A percentile compares a stretch with the other conserved stretches of the same genome.
Evolutionary conservation across 2,113 vertebrate genomes (phyloP).

Genomic region (Ameiurus melas): DNA sequence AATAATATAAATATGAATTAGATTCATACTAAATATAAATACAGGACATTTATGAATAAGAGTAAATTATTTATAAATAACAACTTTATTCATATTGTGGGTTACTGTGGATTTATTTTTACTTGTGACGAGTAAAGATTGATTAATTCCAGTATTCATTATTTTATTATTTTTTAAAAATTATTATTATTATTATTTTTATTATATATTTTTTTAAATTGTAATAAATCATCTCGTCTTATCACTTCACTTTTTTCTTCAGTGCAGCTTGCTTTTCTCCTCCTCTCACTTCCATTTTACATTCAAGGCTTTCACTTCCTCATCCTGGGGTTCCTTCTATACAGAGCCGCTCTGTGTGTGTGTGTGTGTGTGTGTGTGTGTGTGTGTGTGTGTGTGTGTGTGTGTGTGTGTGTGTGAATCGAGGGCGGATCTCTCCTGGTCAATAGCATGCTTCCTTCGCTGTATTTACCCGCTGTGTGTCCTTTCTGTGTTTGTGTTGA

Average conservation of each 20-base stretch:
- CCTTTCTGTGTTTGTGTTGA: slow-evolving; percentile 59
- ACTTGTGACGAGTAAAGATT: background rate
- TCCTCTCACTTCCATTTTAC: background rate
- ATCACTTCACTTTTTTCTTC: background rate
- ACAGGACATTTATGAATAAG: background rate
- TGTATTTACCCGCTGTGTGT: slow-evolving; percentile 48
- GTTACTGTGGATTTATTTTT: background rate
- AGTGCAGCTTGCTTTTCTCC: background rate
- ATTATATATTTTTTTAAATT: no score
- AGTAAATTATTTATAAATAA: no score
- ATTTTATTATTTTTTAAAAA: no score
- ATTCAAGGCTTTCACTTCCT: background rate
- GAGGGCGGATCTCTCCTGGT: background rate
- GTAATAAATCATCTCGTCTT: background rate
- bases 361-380: background rate
- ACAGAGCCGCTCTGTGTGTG: background rate
- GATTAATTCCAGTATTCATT: no score
- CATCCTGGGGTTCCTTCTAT: background rate
- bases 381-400: background rate
- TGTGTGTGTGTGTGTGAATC: background rate
- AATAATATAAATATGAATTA: background rate
- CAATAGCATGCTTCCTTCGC: slow-evolving; percentile 6
- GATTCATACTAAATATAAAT: background rate
- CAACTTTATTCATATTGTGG: background rate
- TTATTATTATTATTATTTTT: background rate